Evolutionary conservation across 2,888 invertebrate species (phyloP).

Genomic region (Callimorpha dominula): DNA sequence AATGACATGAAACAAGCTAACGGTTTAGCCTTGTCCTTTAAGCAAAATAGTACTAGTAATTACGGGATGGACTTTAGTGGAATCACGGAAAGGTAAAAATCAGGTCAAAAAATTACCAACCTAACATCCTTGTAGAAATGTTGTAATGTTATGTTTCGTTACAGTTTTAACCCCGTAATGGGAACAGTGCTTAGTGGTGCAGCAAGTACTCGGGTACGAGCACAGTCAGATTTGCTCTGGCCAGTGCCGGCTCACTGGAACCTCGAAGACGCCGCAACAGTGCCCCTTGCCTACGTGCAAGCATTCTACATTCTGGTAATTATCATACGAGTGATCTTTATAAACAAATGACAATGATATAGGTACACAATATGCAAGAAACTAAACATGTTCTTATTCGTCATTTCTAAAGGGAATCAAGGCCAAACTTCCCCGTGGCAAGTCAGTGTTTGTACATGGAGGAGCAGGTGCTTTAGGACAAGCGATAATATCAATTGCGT

Average conservation of each 20-base stretch:
- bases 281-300: slow-evolving; percentile 90
- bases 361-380: not conserved
- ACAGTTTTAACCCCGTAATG: slow-evolving; percentile 88
- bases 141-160: not conserved
- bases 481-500: slow-evolving; percentile 57
- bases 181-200: slow-evolving; percentile 86
- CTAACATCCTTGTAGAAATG: not conserved
- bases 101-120: not conserved
- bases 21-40: slow-evolving; percentile 46
- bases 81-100: slow-evolving; percentile 54
- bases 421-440: slow-evolving; percentile 28
- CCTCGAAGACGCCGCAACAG: slow-evolving; percentile 90
- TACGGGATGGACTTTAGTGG: slow-evolving; percentile 78
- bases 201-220: slow-evolving; percentile 85
- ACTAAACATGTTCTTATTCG: not conserved
- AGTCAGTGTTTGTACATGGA: slow-evolving; percentile 33
- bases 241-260: slow-evolving; percentile 89
- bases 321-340: not conserved
- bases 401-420: slow-evolving; percentile 48
- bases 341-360: not conserved
- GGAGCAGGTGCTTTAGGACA: slow-evolving; percentile 54
- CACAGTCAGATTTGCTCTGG: slow-evolving; percentile 86
- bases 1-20: slow-evolving; percentile 61
- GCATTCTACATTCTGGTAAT: slow-evolving; percentile 71
- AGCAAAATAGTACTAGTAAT: slow-evolving; percentile 23